Percentiles rank a stretch among this genome's conserved stretches.
Conservation (phyloP, 2,113 vertebrate species). For the Neodon shergylaensis region DNA sequence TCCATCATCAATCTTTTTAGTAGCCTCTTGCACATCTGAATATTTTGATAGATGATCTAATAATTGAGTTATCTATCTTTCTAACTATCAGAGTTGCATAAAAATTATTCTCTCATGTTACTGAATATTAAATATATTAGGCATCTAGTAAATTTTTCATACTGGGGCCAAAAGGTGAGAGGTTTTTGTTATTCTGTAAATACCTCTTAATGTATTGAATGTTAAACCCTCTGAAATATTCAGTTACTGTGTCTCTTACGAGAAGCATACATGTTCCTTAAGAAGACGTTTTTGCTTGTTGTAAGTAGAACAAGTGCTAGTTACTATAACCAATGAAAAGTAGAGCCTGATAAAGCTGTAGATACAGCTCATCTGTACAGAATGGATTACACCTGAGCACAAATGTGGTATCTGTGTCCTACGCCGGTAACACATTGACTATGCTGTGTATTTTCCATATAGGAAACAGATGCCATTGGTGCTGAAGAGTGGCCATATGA, state of each 20-base stretch:
- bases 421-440: neutral
- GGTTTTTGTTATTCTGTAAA: conserved; percentile 84
- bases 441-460: neutral
- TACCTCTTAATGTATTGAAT: conserved; percentile 77
- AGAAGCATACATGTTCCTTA: conserved; percentile 50
- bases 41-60: conserved; percentile 97
- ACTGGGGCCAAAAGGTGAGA: conserved; percentile 86
- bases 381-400: conserved; percentile 33
- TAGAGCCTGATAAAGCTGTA: conserved; percentile 58
- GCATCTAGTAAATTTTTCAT: conserved; percentile 93
- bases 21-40: conserved; percentile 94
- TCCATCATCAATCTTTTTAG: conserved; percentile 97
- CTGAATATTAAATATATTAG: conserved; percentile 99
- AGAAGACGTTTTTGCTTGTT: neutral
- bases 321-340: conserved; percentile 73
- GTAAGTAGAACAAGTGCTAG: neutral
- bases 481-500: neutral
- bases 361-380: conserved; percentile 52
- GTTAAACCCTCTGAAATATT: conserved; percentile 57
- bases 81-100: conserved; percentile 98
- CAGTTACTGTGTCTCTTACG: conserved; percentile 12
- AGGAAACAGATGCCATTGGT: neutral
- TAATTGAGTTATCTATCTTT: conserved; percentile 99
- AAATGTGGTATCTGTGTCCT: neutral
- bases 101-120: conserved; percentile 98